These are phyloP conservation scores for Menura novaehollandiae DNA, from an alignment of 2,113 vertebrate genomes.

Conservation along the genomic window DNA sequence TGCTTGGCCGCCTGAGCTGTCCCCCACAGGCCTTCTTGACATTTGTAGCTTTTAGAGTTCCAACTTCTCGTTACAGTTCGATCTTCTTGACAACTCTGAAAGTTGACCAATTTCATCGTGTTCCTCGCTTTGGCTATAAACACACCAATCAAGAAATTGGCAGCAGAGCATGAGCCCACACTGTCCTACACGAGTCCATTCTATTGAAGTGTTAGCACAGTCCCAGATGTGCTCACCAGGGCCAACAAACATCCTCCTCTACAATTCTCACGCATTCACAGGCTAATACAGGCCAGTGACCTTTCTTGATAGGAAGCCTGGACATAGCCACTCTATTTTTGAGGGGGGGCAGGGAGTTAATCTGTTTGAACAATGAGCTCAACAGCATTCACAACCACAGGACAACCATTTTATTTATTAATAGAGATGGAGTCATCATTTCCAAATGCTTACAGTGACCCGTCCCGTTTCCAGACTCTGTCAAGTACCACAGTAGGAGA, in stretches of 20 bases:
- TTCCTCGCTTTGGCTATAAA: not conserved
- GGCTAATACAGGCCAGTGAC: conserved; percentile 4
- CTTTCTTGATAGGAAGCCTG: conserved; percentile 30
- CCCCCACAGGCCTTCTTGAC: not conserved
- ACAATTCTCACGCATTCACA: not conserved
- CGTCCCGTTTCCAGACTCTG: not conserved
- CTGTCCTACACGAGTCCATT: accelerated
- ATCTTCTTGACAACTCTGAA: not conserved
- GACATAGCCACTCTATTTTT: not conserved
- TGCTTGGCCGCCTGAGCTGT: not conserved
- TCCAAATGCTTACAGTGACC: not conserved
- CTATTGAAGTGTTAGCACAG: not conserved
- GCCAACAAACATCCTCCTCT: not conserved
- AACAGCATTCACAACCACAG: not conserved
- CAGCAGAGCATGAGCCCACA: not conserved
- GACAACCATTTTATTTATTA: conserved; percentile 9
- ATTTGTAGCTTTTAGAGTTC: not conserved
- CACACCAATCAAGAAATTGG: not conserved
- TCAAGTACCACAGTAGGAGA: not conserved
- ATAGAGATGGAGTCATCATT: not conserved
- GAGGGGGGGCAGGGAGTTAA: not conserved
- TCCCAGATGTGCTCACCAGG: not conserved
- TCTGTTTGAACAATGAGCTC: conserved; percentile 30
- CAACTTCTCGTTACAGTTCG: not conserved
- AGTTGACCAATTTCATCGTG: not conserved